Evolutionary conservation across 2,797 vertebrate species (phyloP), one percentile per base, ranked within the genome.

Genomic region (Morelia viridis): DNA sequence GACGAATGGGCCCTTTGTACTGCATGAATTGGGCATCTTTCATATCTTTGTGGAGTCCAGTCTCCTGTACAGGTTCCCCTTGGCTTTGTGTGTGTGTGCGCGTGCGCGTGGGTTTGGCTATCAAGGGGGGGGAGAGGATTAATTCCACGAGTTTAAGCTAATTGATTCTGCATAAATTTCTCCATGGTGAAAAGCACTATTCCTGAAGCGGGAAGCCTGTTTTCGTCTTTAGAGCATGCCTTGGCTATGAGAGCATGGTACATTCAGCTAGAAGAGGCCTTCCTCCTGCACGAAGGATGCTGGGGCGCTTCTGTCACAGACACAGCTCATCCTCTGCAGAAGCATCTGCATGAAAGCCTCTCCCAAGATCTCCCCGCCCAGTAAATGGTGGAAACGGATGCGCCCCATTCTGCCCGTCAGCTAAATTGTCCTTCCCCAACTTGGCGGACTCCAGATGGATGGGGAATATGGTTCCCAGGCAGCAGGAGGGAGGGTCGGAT

Each of bases 11-110:
- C 5, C 57, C 53, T 28, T 76, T 26, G 31, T 57, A 31, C 2
- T 0, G 0, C 10, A 12, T 53, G 68, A 3, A 85, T n/a, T 0
- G 0, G 3, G 1, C 22, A 12, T 71, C 35, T 35, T 76, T 24
- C 4, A 2, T 71, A 31, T 26, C 53, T 76, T 31, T 12, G 11
- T 41, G 15, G 41, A 35, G 35, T 24, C 2, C 5, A 4, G 8
- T n/a, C 35, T 50, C 84, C 7, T 17, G 1, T 1, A 1, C 10
- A 50, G 10, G 7, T 24, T 56, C 15, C 17, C 28, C 24, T 31
- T 56, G 24, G 24, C 50, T 0, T n/a, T 58, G 17, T 6, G 5
- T 71, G 87, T 19, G 6, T 56, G 19, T 61, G 12, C 26, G n/a
- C 0, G 9, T 5, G 11, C 41, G 28, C 28, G 13, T 3, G 35